phyloP scores from a whole-genome alignment of 2,113 vertebrate genomes.

The Guaruba guarouba region DNA sequence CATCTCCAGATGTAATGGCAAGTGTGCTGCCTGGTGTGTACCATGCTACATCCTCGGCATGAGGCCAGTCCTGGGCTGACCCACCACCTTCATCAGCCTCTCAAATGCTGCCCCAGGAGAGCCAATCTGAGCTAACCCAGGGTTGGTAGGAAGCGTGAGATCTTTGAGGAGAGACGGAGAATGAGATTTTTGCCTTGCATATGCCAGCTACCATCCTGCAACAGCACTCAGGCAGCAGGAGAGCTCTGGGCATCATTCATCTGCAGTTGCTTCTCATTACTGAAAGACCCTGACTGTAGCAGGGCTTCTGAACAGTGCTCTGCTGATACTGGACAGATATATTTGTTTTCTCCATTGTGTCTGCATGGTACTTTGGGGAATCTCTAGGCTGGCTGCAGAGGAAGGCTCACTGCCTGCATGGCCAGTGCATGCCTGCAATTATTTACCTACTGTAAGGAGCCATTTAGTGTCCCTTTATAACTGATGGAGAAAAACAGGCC shows the following conservation, averaged over 20 bases:
- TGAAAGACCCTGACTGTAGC: background rate
- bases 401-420: background rate
- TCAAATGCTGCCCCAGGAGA: background rate
- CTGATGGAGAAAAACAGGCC: background rate
- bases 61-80: background rate
- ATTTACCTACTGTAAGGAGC: background rate
- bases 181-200: background rate
- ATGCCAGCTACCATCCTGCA: background rate
- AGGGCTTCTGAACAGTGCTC: background rate
- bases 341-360: background rate
- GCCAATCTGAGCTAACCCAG: background rate
- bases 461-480: background rate
- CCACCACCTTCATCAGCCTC: background rate
- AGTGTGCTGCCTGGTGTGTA: background rate
- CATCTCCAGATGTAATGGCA: background rate
- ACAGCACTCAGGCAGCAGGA: background rate
- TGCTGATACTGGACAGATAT: background rate
- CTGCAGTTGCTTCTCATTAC: background rate
- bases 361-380: background rate
- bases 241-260: background rate
- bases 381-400: background rate
- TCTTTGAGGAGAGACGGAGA: background rate
- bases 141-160: background rate
- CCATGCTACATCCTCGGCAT: fast-evolving
- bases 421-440: background rate